Conservation (phyloP, 2,888 invertebrate species). For the Aporophyla nigra region DNA sequence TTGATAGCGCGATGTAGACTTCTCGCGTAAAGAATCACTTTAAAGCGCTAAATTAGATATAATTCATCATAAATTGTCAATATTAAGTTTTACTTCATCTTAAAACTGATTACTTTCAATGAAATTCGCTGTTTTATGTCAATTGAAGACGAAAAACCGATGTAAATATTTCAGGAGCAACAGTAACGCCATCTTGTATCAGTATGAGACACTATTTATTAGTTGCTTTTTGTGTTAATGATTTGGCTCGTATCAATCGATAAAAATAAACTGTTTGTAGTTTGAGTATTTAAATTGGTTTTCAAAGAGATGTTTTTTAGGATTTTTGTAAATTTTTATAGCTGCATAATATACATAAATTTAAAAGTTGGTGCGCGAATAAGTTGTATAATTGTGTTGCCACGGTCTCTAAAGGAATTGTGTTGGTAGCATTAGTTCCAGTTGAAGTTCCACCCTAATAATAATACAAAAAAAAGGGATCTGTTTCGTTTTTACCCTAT, state of each 20-base stretch:
- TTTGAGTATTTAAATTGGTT: not conserved
- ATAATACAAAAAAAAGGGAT: too few relatives aligned
- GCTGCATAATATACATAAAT: too few relatives aligned
- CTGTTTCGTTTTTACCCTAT: too few relatives aligned
- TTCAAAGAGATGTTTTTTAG: too few relatives aligned
- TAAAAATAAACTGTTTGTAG: not conserved
- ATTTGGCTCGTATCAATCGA: not conserved
- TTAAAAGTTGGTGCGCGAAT: too few relatives aligned
- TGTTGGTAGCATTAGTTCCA: too few relatives aligned
- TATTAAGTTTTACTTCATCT: not conserved
- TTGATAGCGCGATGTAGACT: conserved; percentile 71
- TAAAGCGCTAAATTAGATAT: not conserved
- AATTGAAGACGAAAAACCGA: conserved; percentile 15
- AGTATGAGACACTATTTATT: conserved; percentile 38
- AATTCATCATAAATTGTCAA: not conserved
- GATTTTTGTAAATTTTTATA: too few relatives aligned
- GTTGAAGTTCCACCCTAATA: too few relatives aligned
- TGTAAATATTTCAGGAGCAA: conserved; percentile 29
- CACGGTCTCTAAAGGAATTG: too few relatives aligned
- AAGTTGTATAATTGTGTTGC: too few relatives aligned
- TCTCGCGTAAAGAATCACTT: not conserved
- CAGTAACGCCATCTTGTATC: conserved; percentile 68
- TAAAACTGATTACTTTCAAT: not conserved
- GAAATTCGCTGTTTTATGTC: not conserved
- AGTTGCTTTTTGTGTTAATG: not conserved